phyloP scores from a whole-genome alignment of 2,888 invertebrate species.

The Buathra laborator region DNA sequence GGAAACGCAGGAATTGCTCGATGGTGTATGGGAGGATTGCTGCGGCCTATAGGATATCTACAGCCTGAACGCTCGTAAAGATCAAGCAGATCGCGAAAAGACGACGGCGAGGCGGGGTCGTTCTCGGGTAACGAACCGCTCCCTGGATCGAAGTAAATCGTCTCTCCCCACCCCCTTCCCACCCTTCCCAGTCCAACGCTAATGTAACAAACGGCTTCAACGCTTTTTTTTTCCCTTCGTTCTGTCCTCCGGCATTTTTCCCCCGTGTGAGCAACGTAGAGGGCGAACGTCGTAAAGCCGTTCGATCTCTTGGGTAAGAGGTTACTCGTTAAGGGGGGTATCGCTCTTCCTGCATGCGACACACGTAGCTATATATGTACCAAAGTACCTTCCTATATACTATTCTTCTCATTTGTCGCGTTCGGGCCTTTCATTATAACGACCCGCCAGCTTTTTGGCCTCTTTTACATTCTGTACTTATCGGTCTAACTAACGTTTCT shows the following conservation, averaged over 20 bases:
- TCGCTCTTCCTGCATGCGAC: constrained; percentile 45
- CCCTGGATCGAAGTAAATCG: constrained; percentile 75
- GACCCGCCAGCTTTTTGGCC: background rate
- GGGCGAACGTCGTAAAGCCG: constrained; percentile 56
- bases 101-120: constrained; percentile 66
- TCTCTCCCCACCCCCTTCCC: constrained; percentile 54
- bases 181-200: constrained; percentile 43
- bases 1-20: constrained; percentile 43
- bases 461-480: background rate
- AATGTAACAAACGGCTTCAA: constrained; percentile 65
- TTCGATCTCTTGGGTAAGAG: constrained; percentile 68
- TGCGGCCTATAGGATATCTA: constrained; percentile 38
- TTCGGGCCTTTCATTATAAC: constrained; percentile 1
- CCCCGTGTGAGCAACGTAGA: constrained; percentile 34
- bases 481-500: background rate
- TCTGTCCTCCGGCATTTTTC: constrained; percentile 49
- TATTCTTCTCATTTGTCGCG: constrained; percentile 2
- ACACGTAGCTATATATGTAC: constrained; percentile 22
- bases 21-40: constrained; percentile 26
- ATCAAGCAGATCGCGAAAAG: constrained; percentile 66
- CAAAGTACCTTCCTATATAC: background rate
- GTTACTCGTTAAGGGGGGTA: constrained; percentile 70
- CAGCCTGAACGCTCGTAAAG: constrained; percentile 56
- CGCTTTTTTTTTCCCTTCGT: constrained; percentile 32
- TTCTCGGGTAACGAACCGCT: constrained; percentile 73